phyloP scores from a whole-genome alignment of 1,140 invertebrate genomes.

The Drosophila oshimai region DNA sequence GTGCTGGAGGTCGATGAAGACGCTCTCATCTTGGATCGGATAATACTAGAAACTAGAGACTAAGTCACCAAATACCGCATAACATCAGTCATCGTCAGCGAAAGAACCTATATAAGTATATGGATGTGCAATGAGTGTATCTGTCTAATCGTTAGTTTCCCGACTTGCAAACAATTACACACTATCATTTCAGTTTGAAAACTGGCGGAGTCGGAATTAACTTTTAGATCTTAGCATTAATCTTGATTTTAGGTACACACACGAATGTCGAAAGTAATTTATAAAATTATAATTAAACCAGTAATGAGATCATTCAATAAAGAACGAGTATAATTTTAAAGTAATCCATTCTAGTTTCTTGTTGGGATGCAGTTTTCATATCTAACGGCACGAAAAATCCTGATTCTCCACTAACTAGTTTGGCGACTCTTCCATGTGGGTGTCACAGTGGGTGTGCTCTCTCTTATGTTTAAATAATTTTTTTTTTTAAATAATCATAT shows the following conservation, averaged over 20 bases:
- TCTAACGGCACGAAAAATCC: neutral
- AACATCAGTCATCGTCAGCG: neutral
- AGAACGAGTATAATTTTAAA: slow-evolving; percentile 72
- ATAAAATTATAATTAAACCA: slow-evolving; percentile 47
- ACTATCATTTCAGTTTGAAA: too few species aligned
- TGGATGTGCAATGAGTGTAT: slow-evolving; percentile 35
- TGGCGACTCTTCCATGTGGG: neutral
- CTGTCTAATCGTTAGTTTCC: slow-evolving; percentile 26
- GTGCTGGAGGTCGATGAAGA: neutral
- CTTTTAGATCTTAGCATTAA: slow-evolving; percentile 36
- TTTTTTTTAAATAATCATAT: too few species aligned
- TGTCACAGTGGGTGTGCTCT: neutral
- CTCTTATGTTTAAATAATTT: too few species aligned
- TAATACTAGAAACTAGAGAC: slow-evolving; percentile 32
- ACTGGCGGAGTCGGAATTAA: slow-evolving; percentile 17
- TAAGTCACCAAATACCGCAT: slow-evolving; percentile 16
- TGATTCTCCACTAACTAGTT: slow-evolving; percentile 7
- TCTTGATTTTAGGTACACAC: slow-evolving; percentile 38
- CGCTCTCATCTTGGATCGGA: slow-evolving; percentile 14
- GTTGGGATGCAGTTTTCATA: neutral
- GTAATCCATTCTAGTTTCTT: neutral
- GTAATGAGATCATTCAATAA: slow-evolving; percentile 68
- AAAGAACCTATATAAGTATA: slow-evolving; percentile 7
- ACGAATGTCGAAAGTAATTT: slow-evolving; percentile 38
- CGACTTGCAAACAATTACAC: neutral